Base-by-base conservation (phyloP, 2,888 invertebrate genomes). In the Epistrophella euchroma region DNA sequence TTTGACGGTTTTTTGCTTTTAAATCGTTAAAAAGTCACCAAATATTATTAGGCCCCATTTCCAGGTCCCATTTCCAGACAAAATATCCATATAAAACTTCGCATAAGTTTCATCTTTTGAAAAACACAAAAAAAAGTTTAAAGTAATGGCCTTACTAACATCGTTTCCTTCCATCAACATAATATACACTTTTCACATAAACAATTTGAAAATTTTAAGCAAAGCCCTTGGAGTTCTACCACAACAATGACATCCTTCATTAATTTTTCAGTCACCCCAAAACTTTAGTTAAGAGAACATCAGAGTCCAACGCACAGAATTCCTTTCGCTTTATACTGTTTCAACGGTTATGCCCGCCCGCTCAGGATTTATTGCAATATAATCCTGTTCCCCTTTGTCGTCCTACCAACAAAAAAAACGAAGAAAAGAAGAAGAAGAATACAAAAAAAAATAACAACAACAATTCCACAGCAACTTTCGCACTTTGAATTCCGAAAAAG, bases 401-500 rank as follows among this genome's bases (percentile, higher is more conserved):
- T n/a, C 22, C 15, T 35, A 6, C 1, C 6, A 4, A 22, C n/a
- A 25, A 43, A 45, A 22, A 15, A 60, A 37, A 2, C n/a, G 19
- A 60, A 60, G 37, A 35, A 58, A 40, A 22, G 15, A 60, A 40
- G 1, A 52, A 9, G 4, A 37, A 37, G 2, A 35, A 19, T 35
- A 19, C 2, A 2, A 22, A 5, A 19, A 19, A 58, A n/a, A 58
- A 35, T 6, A 64, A 17, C n/a, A 47, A 64, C 45, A n/a, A 64
- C 28, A 45, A 37, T 50, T 43, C 62, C 64, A 28, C 71, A 70
- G 62, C 45, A 85, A 85, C 81, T 81, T 85, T 76, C 66, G 76
- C 85, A 85, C 81, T 78, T 82, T 77, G 73, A 86, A 86, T 86
- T 86, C 78, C 81, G 70, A 74, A 64, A 81, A 78, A 78, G 77